phyloP scores from a whole-genome alignment of 2,113 vertebrate species.

The Carassius carassius region DNA sequence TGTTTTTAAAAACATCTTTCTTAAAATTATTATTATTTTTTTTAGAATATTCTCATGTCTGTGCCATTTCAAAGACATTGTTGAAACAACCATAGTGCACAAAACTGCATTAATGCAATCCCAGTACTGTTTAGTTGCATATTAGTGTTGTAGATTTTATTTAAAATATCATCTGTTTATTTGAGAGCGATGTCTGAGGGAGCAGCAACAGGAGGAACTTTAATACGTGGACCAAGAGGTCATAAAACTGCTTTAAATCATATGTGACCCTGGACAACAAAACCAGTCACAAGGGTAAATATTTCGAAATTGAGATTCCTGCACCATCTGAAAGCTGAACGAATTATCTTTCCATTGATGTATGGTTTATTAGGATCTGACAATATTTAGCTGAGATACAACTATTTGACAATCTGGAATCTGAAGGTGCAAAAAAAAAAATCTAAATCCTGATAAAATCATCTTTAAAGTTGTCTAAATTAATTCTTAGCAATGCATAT shows the following conservation, averaged over 20 bases:
- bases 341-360: too few relatives aligned
- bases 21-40: not conserved
- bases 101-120: not conserved
- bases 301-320: too few relatives aligned
- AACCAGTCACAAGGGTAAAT: not conserved
- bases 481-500: too few relatives aligned
- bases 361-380: too few relatives aligned
- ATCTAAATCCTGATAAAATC: too few relatives aligned
- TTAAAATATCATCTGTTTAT: not conserved
- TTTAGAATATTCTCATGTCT: not conserved
- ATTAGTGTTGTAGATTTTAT: not conserved
- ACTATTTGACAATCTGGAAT: too few relatives aligned
- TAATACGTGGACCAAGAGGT: not conserved
- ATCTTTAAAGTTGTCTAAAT: too few relatives aligned
- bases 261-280: too few relatives aligned
- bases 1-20: not conserved
- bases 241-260: not conserved
- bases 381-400: too few relatives aligned
- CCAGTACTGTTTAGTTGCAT: not conserved
- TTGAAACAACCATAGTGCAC: not conserved
- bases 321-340: too few relatives aligned
- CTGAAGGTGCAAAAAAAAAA: too few relatives aligned
- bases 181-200: not conserved
- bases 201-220: not conserved
- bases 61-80: not conserved